Evolutionary conservation across 1,140 invertebrate genomes (phyloP), one percentile per base, ranked within the genome.

Genomic region (Planococcus citri): DNA sequence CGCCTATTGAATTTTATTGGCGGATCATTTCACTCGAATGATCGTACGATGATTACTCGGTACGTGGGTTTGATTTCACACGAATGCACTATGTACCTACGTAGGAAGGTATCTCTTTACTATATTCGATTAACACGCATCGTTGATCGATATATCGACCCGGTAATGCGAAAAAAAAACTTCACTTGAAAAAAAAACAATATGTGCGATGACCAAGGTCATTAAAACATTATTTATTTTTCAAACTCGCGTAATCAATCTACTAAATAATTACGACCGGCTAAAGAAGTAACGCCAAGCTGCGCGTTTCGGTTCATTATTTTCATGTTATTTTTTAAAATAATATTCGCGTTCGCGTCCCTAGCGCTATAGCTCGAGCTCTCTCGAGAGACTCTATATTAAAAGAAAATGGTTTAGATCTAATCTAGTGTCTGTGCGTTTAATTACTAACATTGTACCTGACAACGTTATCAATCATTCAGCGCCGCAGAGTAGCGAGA

Each of bases 281-380:
- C 29, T 33, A 20, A 51, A 51, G 41, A 51, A 20, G 17, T 17
- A 51, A 51, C 33, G 14, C 33, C 33, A 37, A 51, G 41, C 41
- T 3, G n/a, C 41, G 41, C 12, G 10, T 51, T 51, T 51, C 41
- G 41, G n/a, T 51, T 51, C 41, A 51, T 51, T 51, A 51, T 51
- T 51, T 51, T 51, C 41, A 51, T 51, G 41, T 51, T 51, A 51
- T 51, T 51, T 51, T 51, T 51, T 51, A 51, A n/a, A n/a, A 51
- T 51, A 51, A 51, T 51, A 51, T 51, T 51, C 41, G 41, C 41
- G 3, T 20, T n/a, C n/a, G n/a, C 12, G 41, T 51, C 2, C n/a
- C n/a, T n/a, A n/a, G n/a, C n/a, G n/a, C n/a, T n/a, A n/a, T n/a
- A 20, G 10, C n/a, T 51, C 41, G 29, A 33, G 17, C n/a, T n/a